Conservation (phyloP, 37 sponge, comb jelly and placozoan genomes). For the Crambe crambe region DNA sequence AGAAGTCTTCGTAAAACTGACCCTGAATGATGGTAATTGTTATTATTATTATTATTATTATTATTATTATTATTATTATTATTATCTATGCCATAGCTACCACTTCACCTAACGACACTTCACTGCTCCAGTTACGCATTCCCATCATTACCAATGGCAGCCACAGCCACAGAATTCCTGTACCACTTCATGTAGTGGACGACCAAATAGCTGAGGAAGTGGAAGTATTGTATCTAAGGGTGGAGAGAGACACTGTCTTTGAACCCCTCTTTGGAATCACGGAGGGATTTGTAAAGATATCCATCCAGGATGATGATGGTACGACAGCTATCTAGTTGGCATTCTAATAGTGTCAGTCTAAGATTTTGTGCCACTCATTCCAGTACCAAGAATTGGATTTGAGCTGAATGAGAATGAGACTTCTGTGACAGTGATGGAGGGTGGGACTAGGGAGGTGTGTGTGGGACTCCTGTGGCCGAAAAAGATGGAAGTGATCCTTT, state of each 20-base stretch:
- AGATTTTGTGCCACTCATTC: too few species aligned
- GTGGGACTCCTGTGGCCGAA: background rate
- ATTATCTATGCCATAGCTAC: background rate
- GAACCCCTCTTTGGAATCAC: too few species aligned
- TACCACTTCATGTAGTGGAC: background rate
- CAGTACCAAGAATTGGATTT: conserved; percentile 12
- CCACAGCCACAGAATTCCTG: background rate
- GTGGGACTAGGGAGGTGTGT: conserved; percentile 9
- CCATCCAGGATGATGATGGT: conserved; percentile 2
- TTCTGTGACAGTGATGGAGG: conserved; percentile 3
- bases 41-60: background rate
- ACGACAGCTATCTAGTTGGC: background rate
- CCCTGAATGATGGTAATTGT: background rate
- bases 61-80: background rate
- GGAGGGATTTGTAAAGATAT: background rate
- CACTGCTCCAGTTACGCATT: background rate
- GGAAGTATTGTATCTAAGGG: too few species aligned
- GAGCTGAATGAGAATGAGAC: background rate
- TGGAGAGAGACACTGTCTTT: background rate
- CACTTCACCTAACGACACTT: background rate
- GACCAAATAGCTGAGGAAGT: background rate
- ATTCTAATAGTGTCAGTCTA: background rate
- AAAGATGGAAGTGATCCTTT: background rate
- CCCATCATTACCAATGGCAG: background rate
- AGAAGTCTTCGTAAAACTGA: background rate